phyloP scores from a whole-genome alignment of 2,888 invertebrate species.

The Agrochola lychnidis region DNA sequence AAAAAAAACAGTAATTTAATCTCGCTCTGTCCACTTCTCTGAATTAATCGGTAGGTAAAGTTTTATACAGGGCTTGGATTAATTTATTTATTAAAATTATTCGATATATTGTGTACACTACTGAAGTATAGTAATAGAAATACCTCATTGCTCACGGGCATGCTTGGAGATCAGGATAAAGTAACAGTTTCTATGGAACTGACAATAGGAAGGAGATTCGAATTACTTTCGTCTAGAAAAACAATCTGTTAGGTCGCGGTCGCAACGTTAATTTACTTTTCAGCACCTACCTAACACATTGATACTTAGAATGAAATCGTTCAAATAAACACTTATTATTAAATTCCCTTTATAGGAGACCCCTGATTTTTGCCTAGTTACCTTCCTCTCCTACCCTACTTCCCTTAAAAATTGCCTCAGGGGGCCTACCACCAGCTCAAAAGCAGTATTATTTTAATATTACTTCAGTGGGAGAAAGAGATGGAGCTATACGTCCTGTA shows the following conservation, averaged over 20 bases:
- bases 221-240: not conserved
- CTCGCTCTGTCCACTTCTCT: slow-evolving; percentile 86
- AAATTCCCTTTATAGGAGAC: not conserved
- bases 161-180: slow-evolving; percentile 67
- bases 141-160: slow-evolving; percentile 77
- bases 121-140: slow-evolving; percentile 70
- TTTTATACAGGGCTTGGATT: slow-evolving; percentile 84
- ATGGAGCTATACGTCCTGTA: too few relatives aligned
- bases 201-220: not conserved
- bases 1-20: slow-evolving; percentile 68
- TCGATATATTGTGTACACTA: slow-evolving; percentile 69
- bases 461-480: too few relatives aligned
- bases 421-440: too few relatives aligned
- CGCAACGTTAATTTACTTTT: not conserved
- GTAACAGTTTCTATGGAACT: slow-evolving; percentile 56
- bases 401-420: not conserved
- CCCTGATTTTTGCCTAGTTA: not conserved
- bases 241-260: not conserved
- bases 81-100: slow-evolving; percentile 71
- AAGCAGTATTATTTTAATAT: too few relatives aligned
- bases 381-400: not conserved
- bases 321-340: slow-evolving; percentile 23
- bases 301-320: slow-evolving; percentile 23
- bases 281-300: not conserved
- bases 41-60: slow-evolving; percentile 76